Base-by-base conservation (phyloP, 2,797 vertebrate species). In the Takifugu rubripes region DNA sequence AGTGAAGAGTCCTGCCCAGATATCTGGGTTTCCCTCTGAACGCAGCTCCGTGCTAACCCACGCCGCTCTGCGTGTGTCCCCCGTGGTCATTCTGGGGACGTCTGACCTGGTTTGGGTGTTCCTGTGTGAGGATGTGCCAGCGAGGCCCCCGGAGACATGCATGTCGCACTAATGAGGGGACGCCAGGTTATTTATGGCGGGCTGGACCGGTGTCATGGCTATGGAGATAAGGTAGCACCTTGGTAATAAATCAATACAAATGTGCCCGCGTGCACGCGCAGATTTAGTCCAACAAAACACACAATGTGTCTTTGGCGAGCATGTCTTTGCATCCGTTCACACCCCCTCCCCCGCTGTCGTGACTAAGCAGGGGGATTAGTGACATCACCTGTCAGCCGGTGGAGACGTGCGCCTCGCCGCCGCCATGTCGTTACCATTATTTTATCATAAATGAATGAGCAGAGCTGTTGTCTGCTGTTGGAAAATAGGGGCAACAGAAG, bases 151-250 rank as follows among this genome's bases (percentile, higher is more conserved):
- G 76, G 78, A 70, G 61, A 65, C 77, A 81, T 65, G 79, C 81
- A 66, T 64, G 74, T 83, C 77, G 81, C 87, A 77, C 86, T 90
- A 91, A 91, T 85, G 90, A 87, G 77, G 56, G 62, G 84, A 85
- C 69, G 70, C 84, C 72, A 85, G 87, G 85, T 91, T 84, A 78
- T 87, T 86, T 86, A 83, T 66, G 54, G 76, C 58, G 61, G 75
- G 61, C 71, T 68, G 74, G 64, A 83, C 77, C 57, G 40, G 75
- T 64, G 79, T 85, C 77, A 84, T 68, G 71, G 77, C 84, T 85
- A 84, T 62, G 83, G 73, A 91, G 75, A 90, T 85, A 81, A 85
- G 77, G 78, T 73, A 64, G 75, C 68, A 84, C 62, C 52, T 52
- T 56, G 74, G 57, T 54, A 69, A 87, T 90, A 89, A 81, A 87